phyloP scores from a whole-genome alignment of 1,140 invertebrate species.

The Nixonia krombeini region DNA sequence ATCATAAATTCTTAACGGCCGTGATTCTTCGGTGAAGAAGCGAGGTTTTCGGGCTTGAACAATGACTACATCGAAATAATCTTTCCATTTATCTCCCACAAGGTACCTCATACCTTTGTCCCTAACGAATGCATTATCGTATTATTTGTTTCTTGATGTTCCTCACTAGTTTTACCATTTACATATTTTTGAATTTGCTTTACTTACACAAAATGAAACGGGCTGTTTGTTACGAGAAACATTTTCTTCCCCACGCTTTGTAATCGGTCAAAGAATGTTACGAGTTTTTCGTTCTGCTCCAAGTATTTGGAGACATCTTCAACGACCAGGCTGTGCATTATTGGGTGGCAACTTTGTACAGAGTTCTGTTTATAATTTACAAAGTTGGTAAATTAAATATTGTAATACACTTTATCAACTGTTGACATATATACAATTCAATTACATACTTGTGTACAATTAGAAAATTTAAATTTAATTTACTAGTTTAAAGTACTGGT shows the following conservation, averaged over 20 bases:
- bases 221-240: constrained; percentile 97
- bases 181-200: no score
- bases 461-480: no score
- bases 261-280: constrained; percentile 84
- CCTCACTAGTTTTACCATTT: constrained; percentile 4
- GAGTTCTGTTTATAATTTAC: constrained; percentile 78
- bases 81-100: constrained; percentile 90
- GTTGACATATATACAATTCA: no score
- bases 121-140: constrained; percentile 72
- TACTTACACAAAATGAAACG: constrained; percentile 96
- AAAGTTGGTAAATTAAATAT: no score
- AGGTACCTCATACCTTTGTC: constrained; percentile 93
- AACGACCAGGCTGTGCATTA: constrained; percentile 91
- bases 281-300: constrained; percentile 82
- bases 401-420: no score
- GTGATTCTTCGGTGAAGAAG: constrained; percentile 93
- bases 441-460: no score
- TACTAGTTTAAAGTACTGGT: no score
- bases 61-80: constrained; percentile 95
- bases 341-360: constrained; percentile 89
- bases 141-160: constrained; percentile 6
- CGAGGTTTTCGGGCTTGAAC: constrained; percentile 95
- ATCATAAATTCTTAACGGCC: constrained; percentile 92
- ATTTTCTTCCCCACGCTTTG: constrained; percentile 86
- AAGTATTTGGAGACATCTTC: constrained; percentile 86